Conservation (phyloP, 1,140 invertebrate genomes). For the Trissolcus basalis region DNA sequence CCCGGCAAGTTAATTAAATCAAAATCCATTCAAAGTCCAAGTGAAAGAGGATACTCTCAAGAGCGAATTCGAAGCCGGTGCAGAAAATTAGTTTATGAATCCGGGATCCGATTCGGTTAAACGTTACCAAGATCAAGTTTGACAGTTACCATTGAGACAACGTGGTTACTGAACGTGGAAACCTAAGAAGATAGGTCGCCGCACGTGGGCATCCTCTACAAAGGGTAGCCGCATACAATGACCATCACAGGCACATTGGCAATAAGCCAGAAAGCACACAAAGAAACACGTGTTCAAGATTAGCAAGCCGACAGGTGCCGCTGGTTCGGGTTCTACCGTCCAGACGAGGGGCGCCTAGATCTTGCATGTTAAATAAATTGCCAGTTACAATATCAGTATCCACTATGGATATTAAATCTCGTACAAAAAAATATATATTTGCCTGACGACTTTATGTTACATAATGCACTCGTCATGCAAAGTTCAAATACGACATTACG, state of each 20-base stretch:
- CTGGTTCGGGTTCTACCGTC: slow-evolving; percentile 64
- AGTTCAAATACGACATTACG: too few species aligned
- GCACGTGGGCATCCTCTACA: slow-evolving; percentile 31
- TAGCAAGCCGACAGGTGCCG: slow-evolving; percentile 72
- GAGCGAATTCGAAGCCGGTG: background rate
- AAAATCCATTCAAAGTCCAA: too few species aligned
- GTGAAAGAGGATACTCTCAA: too few species aligned
- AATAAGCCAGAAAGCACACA: slow-evolving; percentile 66
- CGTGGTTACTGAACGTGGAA: slow-evolving; percentile 36
- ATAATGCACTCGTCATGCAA: too few species aligned
- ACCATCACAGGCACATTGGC: slow-evolving; percentile 65
- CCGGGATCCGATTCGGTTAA: background rate
- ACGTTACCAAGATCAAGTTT: slow-evolving; percentile 22
- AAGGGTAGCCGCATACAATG: slow-evolving; percentile 61
- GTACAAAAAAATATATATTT: too few species aligned
- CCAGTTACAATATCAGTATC: slow-evolving; percentile 11
- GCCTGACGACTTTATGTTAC: too few species aligned
- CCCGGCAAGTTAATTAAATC: too few species aligned
- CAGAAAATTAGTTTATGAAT: slow-evolving; percentile 4
- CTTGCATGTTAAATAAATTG: slow-evolving; percentile 38
- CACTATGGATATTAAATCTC: slow-evolving; percentile 4
- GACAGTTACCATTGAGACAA: slow-evolving; percentile 33
- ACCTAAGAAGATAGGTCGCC: slow-evolving; percentile 24
- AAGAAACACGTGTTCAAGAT: slow-evolving; percentile 74
- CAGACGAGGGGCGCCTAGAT: slow-evolving; percentile 45